phyloP scores from a whole-genome alignment of 2,888 invertebrate genomes.

The Drosophila eohydei region DNA sequence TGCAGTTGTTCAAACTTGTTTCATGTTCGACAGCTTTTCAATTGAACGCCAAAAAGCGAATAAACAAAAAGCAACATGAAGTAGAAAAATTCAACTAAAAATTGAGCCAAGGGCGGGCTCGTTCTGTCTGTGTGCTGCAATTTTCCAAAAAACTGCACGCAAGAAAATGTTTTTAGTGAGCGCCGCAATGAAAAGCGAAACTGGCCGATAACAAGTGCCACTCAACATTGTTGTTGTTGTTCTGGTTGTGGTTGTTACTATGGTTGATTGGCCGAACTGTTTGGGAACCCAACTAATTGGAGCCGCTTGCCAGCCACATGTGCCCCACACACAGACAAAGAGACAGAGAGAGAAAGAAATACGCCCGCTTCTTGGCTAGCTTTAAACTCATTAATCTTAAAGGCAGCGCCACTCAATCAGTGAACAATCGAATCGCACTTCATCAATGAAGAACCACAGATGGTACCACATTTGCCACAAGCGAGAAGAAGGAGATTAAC shows the following conservation, averaged over 20 bases:
- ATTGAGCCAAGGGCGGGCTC: constrained; percentile 76
- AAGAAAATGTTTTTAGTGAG: constrained; percentile 45
- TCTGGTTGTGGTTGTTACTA: constrained; percentile 18
- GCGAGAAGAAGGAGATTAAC: neutral
- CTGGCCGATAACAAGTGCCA: constrained; percentile 57
- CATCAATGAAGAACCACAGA: constrained; percentile 16
- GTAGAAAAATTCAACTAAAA: constrained; percentile 31
- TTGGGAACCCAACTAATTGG: constrained; percentile 54
- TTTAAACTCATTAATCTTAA: constrained; percentile 54
- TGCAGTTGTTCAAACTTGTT: constrained; percentile 53
- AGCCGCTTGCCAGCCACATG: constrained; percentile 37
- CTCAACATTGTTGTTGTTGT: constrained; percentile 17
- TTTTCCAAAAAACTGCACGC: constrained; percentile 47
- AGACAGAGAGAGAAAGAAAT: neutral
- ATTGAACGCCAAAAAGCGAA: constrained; percentile 23
- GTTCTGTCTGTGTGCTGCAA: constrained; percentile 61
- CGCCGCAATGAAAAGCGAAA: constrained; percentile 65
- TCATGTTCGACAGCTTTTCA: constrained; percentile 57
- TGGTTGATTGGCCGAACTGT: constrained; percentile 40
- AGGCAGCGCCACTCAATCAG: constrained; percentile 51
- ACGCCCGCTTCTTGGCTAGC: constrained; percentile 3
- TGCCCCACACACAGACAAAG: constrained; percentile 5
- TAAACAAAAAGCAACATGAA: constrained; percentile 1
- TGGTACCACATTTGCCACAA: neutral
- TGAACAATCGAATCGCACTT: constrained; percentile 33